A percentile compares a stretch with the other conserved stretches of the same genome.
Conservation (phyloP, 2,113 vertebrate genomes). For the Elephas maximus region DNA sequence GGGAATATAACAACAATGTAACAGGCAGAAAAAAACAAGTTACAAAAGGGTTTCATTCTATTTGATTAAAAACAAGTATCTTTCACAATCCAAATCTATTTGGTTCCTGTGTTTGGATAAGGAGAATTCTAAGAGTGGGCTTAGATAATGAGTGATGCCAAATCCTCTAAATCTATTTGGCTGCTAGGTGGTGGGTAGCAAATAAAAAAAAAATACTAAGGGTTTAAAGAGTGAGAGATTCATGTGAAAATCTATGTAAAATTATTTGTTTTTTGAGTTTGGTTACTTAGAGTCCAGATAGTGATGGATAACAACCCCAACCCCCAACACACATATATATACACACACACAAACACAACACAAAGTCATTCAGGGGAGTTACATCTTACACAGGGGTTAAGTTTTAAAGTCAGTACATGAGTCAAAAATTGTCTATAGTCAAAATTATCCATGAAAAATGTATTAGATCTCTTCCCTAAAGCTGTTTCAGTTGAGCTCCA, state of each 20-base stretch:
- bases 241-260: neutral
- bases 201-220: neutral
- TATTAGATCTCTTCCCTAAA: neutral
- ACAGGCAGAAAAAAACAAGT: neutral
- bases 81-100: neutral
- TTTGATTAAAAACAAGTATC: slow-evolving; percentile 26
- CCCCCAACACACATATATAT: neutral
- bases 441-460: neutral
- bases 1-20: slow-evolving; percentile 51
- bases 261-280: neutral
- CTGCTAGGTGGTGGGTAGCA: neutral
- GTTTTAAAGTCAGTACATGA: neutral
- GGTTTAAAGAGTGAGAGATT: neutral
- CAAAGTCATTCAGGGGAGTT: no score
- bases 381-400: neutral
- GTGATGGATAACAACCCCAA: neutral
- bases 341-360: neutral
- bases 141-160: neutral
- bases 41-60: slow-evolving; percentile 36
- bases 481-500: neutral
- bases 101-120: neutral
- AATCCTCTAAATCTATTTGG: neutral
- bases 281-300: neutral
- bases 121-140: neutral
- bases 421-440: neutral